phyloP scores from a whole-genome alignment of 2,113 vertebrate species.

The Semnornis frantzii region DNA sequence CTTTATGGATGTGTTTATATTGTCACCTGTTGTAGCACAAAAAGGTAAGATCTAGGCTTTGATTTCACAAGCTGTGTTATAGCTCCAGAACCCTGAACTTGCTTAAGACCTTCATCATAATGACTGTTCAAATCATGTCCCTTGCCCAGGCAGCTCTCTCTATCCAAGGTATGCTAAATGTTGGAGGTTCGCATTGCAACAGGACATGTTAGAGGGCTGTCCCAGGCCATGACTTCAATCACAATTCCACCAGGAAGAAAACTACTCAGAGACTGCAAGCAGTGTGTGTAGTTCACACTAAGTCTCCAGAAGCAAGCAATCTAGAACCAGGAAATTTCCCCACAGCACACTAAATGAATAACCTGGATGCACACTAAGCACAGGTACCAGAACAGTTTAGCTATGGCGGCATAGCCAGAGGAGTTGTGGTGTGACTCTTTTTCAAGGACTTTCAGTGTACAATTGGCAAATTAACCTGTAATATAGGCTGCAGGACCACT shows the following conservation, averaged over 20 bases:
- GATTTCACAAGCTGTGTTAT: not conserved
- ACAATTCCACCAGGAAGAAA: not conserved
- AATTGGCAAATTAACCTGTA: not conserved
- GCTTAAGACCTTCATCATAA: not conserved
- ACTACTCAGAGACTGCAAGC: not conserved
- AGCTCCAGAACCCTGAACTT: not conserved
- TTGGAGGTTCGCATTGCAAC: not conserved
- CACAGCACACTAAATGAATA: not conserved
- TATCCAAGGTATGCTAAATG: not conserved
- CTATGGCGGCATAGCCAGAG: not conserved
- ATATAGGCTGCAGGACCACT: not conserved
- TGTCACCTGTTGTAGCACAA: not conserved
- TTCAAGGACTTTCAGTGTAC: not conserved
- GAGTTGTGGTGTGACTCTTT: not conserved
- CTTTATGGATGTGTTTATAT: not conserved
- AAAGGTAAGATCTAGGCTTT: not conserved
- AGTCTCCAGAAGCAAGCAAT: not conserved
- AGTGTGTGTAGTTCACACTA: not conserved
- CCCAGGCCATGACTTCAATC: accelerated
- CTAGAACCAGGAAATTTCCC: not conserved
- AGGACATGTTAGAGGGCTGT: not conserved
- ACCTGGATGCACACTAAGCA: not conserved
- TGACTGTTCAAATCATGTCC: no score
- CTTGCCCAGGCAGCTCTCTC: not conserved
- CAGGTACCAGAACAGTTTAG: not conserved